A percentile compares a stretch with the other conserved stretches of the same genome.
Conservation (phyloP, 2,113 vertebrate species). For the Pseudopodoces humilis region DNA sequence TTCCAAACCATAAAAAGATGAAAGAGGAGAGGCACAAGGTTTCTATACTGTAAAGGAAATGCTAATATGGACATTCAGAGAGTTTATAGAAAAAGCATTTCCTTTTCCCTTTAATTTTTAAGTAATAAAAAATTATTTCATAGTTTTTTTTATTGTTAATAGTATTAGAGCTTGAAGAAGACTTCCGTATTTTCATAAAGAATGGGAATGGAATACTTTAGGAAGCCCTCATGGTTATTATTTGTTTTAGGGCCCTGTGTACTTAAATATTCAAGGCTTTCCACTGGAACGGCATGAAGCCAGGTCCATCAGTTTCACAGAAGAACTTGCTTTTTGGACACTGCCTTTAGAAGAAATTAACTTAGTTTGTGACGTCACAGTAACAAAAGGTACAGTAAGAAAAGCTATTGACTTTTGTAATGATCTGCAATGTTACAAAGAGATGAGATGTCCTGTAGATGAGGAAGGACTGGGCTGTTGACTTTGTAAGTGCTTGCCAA, state of each 20-base stretch:
- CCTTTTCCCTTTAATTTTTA: neutral
- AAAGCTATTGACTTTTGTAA: neutral
- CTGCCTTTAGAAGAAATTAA: conserved; percentile 90
- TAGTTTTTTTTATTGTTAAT: neutral
- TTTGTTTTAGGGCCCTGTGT: conserved; percentile 85
- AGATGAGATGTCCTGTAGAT: neutral
- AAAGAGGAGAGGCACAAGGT: neutral
- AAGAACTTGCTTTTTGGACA: conserved; percentile 88
- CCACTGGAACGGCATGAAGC: conserved; percentile 85
- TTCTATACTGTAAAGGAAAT: neutral
- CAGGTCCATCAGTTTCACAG: conserved; percentile 87
- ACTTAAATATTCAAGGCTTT: conserved; percentile 85
- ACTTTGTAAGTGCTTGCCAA: neutral
- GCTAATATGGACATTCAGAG: neutral
- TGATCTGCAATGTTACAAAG: neutral
- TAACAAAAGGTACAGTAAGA: conserved; percentile 80
- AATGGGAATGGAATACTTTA: neutral
- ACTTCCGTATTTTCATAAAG: neutral
- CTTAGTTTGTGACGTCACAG: conserved; percentile 85
- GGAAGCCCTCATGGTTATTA: neutral
- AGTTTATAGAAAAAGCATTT: neutral
- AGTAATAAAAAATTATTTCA: neutral
- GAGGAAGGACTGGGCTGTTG: neutral
- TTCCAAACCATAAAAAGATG: neutral
- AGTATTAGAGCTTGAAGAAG: neutral